Conservation (phyloP, 1,140 invertebrate genomes). For the Diachasma alloeum region DNA sequence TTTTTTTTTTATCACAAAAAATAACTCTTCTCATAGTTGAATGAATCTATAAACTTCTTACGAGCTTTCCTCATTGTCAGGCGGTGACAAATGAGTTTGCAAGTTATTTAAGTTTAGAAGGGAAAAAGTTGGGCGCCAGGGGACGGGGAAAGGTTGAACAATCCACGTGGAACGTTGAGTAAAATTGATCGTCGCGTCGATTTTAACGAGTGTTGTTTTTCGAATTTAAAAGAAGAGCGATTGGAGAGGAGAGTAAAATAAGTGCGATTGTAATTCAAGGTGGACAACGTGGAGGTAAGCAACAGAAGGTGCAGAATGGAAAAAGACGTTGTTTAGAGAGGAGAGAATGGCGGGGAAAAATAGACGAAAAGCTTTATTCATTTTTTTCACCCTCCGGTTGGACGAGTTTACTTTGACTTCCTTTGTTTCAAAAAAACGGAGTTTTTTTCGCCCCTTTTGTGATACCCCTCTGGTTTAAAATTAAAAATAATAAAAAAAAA, state of each 20-base stretch:
- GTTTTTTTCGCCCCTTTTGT: too few species aligned
- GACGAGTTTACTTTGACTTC: constrained; percentile 18
- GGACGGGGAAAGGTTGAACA: background rate
- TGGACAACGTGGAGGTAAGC: constrained; percentile 28
- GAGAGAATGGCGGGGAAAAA: background rate
- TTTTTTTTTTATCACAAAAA: background rate
- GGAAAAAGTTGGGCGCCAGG: background rate
- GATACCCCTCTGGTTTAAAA: background rate
- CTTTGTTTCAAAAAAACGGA: background rate
- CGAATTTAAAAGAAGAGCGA: background rate
- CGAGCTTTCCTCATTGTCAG: background rate
- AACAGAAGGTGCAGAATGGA: background rate
- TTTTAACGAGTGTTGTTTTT: background rate
- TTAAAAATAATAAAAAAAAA: background rate
- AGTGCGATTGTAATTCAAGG: constrained; percentile 11
- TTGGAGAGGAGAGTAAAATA: background rate
- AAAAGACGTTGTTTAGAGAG: too few species aligned
- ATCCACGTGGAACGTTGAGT: background rate
- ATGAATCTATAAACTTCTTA: background rate
- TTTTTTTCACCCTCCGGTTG: constrained; percentile 9
- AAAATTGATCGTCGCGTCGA: constrained; percentile 1
- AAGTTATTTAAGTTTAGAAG: background rate
- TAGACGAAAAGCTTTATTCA: background rate
- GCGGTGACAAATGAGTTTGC: background rate
- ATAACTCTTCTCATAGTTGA: background rate